Evolutionary conservation across 2,113 vertebrate species (phyloP).

Genomic region (Muntiacus muntjak): DNA sequence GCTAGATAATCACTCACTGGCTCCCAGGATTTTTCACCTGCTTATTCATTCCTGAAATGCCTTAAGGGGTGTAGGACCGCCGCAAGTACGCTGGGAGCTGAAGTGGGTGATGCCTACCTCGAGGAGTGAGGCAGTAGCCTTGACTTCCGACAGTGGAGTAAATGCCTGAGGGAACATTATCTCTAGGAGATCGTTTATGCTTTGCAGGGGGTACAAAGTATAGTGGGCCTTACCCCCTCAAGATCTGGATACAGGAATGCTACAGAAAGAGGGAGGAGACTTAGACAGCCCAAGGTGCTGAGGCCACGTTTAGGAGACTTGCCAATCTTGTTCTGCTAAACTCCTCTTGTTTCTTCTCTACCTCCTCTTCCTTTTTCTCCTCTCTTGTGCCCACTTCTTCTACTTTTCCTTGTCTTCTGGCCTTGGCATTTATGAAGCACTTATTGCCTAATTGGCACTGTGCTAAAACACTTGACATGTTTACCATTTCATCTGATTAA

Average conservation of each 20-base stretch:
- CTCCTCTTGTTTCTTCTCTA: background rate
- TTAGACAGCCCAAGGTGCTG: background rate
- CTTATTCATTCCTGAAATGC: background rate
- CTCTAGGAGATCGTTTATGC: background rate
- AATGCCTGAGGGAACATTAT: background rate
- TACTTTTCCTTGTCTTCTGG: background rate
- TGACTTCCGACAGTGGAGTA: background rate
- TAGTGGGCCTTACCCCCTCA: accelerated
- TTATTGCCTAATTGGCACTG: background rate
- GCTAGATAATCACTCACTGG: background rate
- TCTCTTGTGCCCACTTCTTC: background rate
- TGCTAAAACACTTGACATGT: background rate
- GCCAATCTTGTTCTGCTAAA: background rate
- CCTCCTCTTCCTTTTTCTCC: too few species aligned
- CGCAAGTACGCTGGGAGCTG: accelerated
- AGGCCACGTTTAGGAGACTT: background rate
- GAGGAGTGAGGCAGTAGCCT: accelerated
- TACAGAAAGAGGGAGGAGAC: background rate
- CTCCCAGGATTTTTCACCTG: background rate
- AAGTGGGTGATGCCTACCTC: accelerated
- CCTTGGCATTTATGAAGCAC: background rate
- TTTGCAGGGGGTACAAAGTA: background rate
- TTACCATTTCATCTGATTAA: background rate
- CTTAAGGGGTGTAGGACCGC: background rate
- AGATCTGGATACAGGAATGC: background rate